Evolutionary conservation across 2,797 vertebrate genomes (phyloP), one percentile per base, ranked within the genome.

Genomic region (Leptodactylus fallax): DNA sequence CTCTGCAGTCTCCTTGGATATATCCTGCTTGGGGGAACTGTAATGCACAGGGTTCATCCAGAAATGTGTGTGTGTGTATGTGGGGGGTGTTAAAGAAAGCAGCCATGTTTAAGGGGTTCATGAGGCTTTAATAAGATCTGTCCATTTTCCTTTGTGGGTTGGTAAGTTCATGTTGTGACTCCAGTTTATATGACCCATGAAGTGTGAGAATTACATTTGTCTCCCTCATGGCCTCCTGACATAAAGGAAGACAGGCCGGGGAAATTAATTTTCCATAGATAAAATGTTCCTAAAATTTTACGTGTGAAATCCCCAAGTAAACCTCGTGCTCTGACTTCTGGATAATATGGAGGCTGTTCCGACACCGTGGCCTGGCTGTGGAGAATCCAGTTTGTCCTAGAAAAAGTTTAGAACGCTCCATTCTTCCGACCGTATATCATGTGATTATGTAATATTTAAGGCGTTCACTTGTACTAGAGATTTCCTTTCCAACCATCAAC

Each of bases 221-320:
- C n/a, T n/a, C n/a, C n/a, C 0, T 14, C 25, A 12, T 51, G 21
- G 49, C 13, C 49, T 55, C 63, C 63, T 69, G 63, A 69, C 49
- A 1, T 21, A 69, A 67, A 23, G 23, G 47, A 82, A 69, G 63
- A 10, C 8, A 16, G 23, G 76, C 47, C 11, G 13, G 0, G 6
- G 3, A n/a, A 56, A 79, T 79, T 51, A 58, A 79, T 76, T 55
- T n/a, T 79, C 14, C 53, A 55, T 7, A 56, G n/a, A 56, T 79
- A 2, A 56, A 77, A 77, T 77, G 47, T 77, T 6, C 7, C 23
- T 1, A 53, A 3, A 25, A 25, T 53, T 53, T 12, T n/a, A 53
- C 25, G 13, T 79, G 77, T 79, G 3, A 79, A 36, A 77, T 77
- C 36, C 16, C 3, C 4, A 12, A 23, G 10, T 51, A 21, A n/a